Conservation (phyloP, 2,797 vertebrate species). For the Chromobotia macracanthus region DNA sequence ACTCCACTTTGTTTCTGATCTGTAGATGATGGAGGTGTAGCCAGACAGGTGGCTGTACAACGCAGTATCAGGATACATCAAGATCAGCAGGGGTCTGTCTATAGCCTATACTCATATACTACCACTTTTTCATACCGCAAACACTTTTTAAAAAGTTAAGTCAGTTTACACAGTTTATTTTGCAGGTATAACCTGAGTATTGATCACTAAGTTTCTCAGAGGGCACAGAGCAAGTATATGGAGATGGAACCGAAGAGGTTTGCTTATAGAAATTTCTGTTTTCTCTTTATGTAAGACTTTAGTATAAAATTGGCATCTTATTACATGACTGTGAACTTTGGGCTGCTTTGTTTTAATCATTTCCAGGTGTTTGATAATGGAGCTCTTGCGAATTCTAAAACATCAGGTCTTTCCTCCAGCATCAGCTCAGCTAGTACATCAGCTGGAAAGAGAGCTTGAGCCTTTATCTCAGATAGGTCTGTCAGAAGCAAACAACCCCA, state of each 20-base stretch:
- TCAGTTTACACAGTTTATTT: not conserved
- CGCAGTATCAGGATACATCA: conserved; percentile 52
- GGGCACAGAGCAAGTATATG: conserved; percentile 54
- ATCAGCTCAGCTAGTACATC: conserved; percentile 90
- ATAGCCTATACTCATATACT: conserved; percentile 1
- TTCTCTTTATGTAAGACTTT: too few relatives aligned
- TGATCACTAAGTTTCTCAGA: conserved; percentile 53
- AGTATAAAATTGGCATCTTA: too few relatives aligned
- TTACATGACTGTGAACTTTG: not conserved
- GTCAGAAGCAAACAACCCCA: conserved; percentile 27
- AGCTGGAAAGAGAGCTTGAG: conserved; percentile 58
- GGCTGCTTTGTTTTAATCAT: not conserved
- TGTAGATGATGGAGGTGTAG: conserved; percentile 66
- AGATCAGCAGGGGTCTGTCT: conserved; percentile 68
- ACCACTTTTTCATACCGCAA: not conserved
- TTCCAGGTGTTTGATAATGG: conserved; percentile 59
- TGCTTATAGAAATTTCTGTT: not conserved
- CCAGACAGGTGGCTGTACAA: conserved; percentile 59
- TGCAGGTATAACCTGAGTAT: conserved; percentile 64
- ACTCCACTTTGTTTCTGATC: not conserved
- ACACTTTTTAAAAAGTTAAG: not conserved
- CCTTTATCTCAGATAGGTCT: conserved; percentile 66
- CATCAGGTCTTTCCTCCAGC: conserved; percentile 86
- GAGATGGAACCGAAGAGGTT: conserved; percentile 55
- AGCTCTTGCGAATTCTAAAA: conserved; percentile 76